These are phyloP conservation scores for Meloidogyne exigua DNA, from an alignment of 1,140 invertebrate species.

Conservation along the genomic window DNA sequence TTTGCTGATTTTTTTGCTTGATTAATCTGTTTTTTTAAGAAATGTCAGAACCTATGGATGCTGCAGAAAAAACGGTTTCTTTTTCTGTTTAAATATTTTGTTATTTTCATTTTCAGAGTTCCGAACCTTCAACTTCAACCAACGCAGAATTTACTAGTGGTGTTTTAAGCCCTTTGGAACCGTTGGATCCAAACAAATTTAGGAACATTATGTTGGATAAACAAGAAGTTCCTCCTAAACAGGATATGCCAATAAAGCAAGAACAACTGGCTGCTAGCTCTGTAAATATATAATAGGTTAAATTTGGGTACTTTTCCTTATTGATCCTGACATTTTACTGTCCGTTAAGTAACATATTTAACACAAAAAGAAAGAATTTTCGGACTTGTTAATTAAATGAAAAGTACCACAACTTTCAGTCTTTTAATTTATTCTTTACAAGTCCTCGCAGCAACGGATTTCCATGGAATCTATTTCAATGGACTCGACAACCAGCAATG, in stretches of 20 bases:
- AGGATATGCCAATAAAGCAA: neutral
- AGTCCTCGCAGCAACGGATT: neutral
- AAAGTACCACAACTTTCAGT: too few relatives aligned
- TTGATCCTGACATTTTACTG: too few relatives aligned
- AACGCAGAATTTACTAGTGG: neutral
- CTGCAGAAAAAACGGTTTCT: neutral
- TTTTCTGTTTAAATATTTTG: neutral
- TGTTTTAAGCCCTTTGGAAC: slow-evolving; percentile 45
- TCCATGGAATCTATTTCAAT: neutral
- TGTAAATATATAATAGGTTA: too few relatives aligned
- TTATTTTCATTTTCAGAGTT: slow-evolving; percentile 7
- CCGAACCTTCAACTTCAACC: neutral
- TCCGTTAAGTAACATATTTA: too few relatives aligned
- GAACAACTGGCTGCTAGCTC: neutral
- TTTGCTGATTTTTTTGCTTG: too few relatives aligned
- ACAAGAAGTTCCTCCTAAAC: slow-evolving; percentile 18
- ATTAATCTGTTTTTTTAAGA: too few relatives aligned
- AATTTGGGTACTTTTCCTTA: too few relatives aligned
- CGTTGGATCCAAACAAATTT: slow-evolving; percentile 47
- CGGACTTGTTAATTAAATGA: neutral
- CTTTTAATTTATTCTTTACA: too few relatives aligned
- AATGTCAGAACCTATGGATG: too few relatives aligned
- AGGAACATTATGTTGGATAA: slow-evolving; percentile 52
- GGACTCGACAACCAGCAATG: neutral
- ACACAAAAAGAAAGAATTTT: too few relatives aligned